Base-by-base conservation (phyloP, 2,797 vertebrate species). In the Gymnothorax javanicus region DNA sequence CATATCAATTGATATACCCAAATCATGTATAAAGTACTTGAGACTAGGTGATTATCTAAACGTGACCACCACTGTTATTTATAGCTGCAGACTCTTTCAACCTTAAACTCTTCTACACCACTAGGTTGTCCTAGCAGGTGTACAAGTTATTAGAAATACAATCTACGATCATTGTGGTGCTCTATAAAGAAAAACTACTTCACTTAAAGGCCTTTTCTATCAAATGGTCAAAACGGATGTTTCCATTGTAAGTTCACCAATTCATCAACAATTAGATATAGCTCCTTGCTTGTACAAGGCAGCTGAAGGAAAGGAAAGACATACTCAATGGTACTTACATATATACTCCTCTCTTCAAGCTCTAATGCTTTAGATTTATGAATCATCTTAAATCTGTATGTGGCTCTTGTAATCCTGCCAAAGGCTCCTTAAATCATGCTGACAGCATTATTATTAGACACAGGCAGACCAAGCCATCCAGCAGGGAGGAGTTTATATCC, bases 381-480 rank as follows among this genome's bases (percentile, higher is more conserved):
- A 77, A 81, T 85, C 62, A 79, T 87, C 75, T 57, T 81, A 67
- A 60, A 33, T 67, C 83, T n/a, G 69, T 20, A 60, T 56, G 12
- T 69, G 64, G 71, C 71, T 87, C 54, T 67, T 85, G 59, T 87
- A 82, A 85, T 52, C 84, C 83, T 85, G 52, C 84, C 50, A 85
- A 20, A 43, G 60, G 73, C 73, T 57, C 50, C 54, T 85, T 85
- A 85, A 84, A 87, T 87, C 83, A 85, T 50, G 11, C 60, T 67
- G 73, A 85, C 60, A 84, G 43, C 52, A 23, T 73, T 85, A 87
- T 84, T 58, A 54, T 85, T 60, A 23, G 60, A 57, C 85, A 33
- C 57, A 54, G 75, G 54, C 54, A n/a, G 52, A 54, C 3, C 25
- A 50, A 52, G 59, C 27, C 23, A 25, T 84, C 50, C 52, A 62